Conservation (phyloP, 1,140 invertebrate genomes). For the Drosophila subpulchrella region DNA sequence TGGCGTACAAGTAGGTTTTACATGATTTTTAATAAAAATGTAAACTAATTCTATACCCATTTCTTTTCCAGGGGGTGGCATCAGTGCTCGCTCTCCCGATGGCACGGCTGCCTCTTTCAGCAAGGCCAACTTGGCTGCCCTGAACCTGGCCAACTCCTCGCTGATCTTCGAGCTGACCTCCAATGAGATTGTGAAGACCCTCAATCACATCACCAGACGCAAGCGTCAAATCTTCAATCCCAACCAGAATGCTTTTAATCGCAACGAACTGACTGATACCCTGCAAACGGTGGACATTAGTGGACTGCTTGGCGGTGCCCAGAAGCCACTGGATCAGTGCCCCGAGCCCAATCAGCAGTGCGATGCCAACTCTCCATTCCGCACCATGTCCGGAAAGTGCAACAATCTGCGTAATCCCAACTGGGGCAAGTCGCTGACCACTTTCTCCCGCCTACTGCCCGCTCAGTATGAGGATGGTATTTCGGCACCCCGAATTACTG, state of each 20-base stretch:
- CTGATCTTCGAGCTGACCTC: slow-evolving; percentile 95
- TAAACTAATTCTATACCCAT: neutral
- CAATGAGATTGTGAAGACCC: slow-evolving; percentile 91
- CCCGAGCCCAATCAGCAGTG: slow-evolving; percentile 89
- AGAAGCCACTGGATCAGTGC: slow-evolving; percentile 75
- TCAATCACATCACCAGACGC: slow-evolving; percentile 86
- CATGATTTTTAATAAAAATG: neutral
- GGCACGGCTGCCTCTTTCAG: slow-evolving; percentile 95
- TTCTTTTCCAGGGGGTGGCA: slow-evolving; percentile 87
- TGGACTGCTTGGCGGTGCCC: slow-evolving; percentile 86
- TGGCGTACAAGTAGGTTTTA: slow-evolving; percentile 85
- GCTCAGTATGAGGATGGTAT: slow-evolving; percentile 96
- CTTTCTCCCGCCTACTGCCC: slow-evolving; percentile 93
- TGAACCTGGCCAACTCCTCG: slow-evolving; percentile 93
- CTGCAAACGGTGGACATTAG: slow-evolving; percentile 90
- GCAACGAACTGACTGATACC: slow-evolving; percentile 89
- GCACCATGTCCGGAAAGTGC: slow-evolving; percentile 94
- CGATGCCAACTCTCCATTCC: slow-evolving; percentile 92
- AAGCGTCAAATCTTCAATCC: slow-evolving; percentile 90
- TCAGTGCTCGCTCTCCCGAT: slow-evolving; percentile 93
- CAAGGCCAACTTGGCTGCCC: slow-evolving; percentile 92
- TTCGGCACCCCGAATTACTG: slow-evolving; percentile 89
- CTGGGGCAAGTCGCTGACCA: slow-evolving; percentile 93
- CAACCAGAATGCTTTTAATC: slow-evolving; percentile 88
- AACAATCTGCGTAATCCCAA: slow-evolving; percentile 95